phyloP scores from a whole-genome alignment of 1,140 invertebrate genomes.

The Trichonephila clavipes region DNA sequence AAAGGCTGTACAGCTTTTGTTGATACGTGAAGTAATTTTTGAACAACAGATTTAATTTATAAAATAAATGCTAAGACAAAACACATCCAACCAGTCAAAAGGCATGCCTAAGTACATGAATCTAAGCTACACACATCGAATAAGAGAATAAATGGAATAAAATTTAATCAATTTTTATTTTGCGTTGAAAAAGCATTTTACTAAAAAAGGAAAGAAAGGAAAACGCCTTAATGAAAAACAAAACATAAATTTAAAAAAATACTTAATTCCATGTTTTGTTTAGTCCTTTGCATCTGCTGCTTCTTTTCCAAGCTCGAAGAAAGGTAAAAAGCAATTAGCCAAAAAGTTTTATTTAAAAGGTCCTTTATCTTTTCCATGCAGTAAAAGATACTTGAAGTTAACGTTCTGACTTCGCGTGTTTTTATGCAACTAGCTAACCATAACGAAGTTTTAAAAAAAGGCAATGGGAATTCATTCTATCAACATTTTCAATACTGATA shows the following conservation, averaged over 20 bases:
- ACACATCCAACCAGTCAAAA: not conserved
- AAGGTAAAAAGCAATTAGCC: not conserved
- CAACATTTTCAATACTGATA: not conserved
- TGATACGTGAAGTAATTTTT: not conserved
- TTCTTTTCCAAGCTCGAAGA: not conserved
- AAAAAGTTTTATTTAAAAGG: not conserved
- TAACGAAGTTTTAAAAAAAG: not conserved
- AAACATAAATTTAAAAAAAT: not conserved
- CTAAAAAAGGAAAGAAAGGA: not conserved
- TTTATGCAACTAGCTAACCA: not conserved
- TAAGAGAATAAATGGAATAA: not conserved
- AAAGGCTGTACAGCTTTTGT: not conserved
- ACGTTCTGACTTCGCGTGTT: not conserved
- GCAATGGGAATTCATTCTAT: not conserved
- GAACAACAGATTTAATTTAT: not conserved
- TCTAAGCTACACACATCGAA: not conserved
- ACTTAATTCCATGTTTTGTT: not conserved
- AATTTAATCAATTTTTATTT: not conserved
- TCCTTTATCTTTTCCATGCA: not conserved
- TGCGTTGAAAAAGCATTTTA: not conserved
- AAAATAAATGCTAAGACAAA: not conserved
- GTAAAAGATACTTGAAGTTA: slow-evolving; percentile 13
- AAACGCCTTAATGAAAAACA: not conserved
- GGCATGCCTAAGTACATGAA: not conserved
- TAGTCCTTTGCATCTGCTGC: not conserved